Conservation (phyloP, 2,113 vertebrate species). For the Plecotus auritus region DNA sequence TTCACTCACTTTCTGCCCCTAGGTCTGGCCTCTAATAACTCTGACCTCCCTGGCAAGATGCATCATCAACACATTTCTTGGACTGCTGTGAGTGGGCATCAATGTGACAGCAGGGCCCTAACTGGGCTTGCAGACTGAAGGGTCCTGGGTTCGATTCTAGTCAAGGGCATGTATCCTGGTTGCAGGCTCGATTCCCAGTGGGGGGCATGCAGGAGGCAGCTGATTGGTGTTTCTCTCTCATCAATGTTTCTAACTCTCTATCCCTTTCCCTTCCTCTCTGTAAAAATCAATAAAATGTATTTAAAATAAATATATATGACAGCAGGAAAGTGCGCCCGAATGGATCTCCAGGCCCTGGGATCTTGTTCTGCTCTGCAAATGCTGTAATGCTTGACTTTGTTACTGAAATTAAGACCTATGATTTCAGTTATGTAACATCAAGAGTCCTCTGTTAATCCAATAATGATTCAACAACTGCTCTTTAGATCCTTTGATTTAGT, state of each 20-base stretch:
- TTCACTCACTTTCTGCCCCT: background rate
- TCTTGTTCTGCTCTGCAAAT: background rate
- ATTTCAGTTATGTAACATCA: conserved; percentile 20
- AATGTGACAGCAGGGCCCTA: background rate
- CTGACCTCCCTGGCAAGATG: background rate
- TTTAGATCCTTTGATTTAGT: conserved; percentile 35
- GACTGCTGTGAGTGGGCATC: background rate
- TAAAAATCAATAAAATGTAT: no score
- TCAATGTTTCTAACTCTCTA: no score
- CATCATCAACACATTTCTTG: background rate
- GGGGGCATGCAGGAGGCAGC: no score
- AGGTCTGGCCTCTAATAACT: background rate
- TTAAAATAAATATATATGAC: no score
- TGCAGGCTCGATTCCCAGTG: no score
- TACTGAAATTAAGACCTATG: background rate
- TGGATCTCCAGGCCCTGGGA: background rate
- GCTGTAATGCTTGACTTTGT: background rate
- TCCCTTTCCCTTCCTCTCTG: no score
- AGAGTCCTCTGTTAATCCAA: conserved; percentile 44
- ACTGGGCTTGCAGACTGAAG: no score
- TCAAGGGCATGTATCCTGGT: no score
- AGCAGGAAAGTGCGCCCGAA: no score
- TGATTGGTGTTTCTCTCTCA: no score
- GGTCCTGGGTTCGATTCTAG: no score
- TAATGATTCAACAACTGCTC: conserved; percentile 52